Evolutionary conservation across 2,888 invertebrate species (phyloP).

Genomic region (Euzophera pinguis): DNA sequence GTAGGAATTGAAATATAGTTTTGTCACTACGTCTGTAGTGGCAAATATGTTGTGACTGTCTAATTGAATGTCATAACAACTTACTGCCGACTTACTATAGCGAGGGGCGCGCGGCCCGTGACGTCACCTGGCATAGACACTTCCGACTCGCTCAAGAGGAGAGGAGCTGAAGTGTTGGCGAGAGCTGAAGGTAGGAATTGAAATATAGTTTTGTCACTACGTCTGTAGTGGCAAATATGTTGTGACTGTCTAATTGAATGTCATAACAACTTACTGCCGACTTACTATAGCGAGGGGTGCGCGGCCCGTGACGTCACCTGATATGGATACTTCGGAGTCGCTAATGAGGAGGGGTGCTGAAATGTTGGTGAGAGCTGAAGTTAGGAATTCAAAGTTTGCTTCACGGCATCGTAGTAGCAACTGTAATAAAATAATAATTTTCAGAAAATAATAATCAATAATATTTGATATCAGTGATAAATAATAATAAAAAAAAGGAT

Average conservation of each 20-base stretch:
- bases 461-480: no score
- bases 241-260: no score
- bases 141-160: slow-evolving; percentile 75
- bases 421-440: no score
- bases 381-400: slow-evolving; percentile 25
- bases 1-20: slow-evolving; percentile 26
- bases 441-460: no score
- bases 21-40: no score
- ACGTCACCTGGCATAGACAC: slow-evolving; percentile 71
- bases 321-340: slow-evolving; percentile 74
- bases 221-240: no score
- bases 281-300: no score
- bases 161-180: slow-evolving; percentile 66
- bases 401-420: background rate
- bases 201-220: background rate
- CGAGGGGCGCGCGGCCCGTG: slow-evolving; percentile 59
- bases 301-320: slow-evolving; percentile 72
- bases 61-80: no score
- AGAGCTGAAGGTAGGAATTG: slow-evolving; percentile 49
- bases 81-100: no score
- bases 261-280: no score
- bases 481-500: no score
- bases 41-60: no score
- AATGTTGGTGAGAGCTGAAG: slow-evolving; percentile 53
- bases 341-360: slow-evolving; percentile 75